These are phyloP conservation scores for Macropis europaea DNA, from an alignment of 2,888 invertebrate genomes.

Conservation along the genomic window DNA sequence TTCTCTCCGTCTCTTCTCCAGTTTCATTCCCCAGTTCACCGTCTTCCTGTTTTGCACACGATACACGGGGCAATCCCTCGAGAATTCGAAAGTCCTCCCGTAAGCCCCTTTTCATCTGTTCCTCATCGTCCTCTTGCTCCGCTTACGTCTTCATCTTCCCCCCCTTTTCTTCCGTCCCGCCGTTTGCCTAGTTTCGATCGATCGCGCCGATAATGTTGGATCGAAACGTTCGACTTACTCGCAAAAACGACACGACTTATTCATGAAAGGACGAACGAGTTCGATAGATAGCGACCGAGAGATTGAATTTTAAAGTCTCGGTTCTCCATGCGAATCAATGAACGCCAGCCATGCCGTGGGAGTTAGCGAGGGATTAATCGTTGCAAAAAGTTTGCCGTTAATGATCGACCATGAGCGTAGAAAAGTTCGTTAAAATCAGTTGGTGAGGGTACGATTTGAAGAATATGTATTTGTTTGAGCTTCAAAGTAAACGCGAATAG, in stretches of 20 bases:
- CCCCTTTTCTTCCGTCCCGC: not conserved
- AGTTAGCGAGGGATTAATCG: not conserved
- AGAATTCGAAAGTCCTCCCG: constrained; percentile 58
- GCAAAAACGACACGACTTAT: constrained; percentile 22
- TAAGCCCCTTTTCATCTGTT: constrained; percentile 54
- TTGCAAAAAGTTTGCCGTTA: no score
- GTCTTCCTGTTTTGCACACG: constrained; percentile 58
- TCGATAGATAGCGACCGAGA: not conserved
- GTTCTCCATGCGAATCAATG: constrained; percentile 5
- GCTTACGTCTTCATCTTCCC: constrained; percentile 29
- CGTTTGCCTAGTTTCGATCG: constrained; percentile 20
- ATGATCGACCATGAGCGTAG: no score
- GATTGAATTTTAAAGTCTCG: constrained; percentile 32
- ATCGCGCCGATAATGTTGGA: constrained; percentile 43
- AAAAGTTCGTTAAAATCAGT: no score
- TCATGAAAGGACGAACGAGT: constrained; percentile 25
- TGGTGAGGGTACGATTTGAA: no score
- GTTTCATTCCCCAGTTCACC: constrained; percentile 6
- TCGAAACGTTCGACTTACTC: constrained; percentile 17
- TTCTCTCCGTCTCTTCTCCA: not conserved
- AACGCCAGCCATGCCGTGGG: not conserved
- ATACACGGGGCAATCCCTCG: constrained; percentile 64
- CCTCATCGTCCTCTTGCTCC: constrained; percentile 28
- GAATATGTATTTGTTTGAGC: no score
- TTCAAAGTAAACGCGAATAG: no score